Base-by-base conservation (phyloP, 2,113 vertebrate genomes). In the Fulica atra region DNA sequence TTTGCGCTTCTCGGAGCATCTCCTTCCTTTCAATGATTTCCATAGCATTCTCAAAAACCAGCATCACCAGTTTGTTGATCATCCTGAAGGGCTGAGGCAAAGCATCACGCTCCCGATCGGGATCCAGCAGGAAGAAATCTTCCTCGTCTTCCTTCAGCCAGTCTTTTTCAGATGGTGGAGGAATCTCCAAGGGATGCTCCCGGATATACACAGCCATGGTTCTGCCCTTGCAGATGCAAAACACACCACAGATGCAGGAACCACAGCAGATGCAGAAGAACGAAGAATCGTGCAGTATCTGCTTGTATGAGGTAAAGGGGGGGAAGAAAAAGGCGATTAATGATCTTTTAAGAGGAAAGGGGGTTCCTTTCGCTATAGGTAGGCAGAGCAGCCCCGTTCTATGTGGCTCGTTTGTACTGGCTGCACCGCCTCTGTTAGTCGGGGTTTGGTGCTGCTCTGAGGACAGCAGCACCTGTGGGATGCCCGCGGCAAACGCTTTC, bases 41-140 rank as follows among this genome's bases (percentile, higher is more conserved):
- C 98, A 98, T 98, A 2, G 97, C 90, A 18, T 40, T 81, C 26
- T 98, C 97, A 44, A 98, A 91, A 54, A 98, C 71, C 28, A 82
- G 64, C 80, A 94, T 93, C 93, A 98, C 86, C 76, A 98, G 81
- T 86, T 98, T 98, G 94, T 85, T 94, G 82, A 98, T 95, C 98
- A 98, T 98, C 63, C 98, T 96, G 42, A 97, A 93, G 7, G 98
- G 98, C 96, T 98, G 98, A 26, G 98, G 98, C 89, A 98, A 91
- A 6, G 12, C 83, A 53, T 98, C 97, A 21, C 53, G 7, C 31
- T 90, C 82, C 72, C 56, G 38, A 14, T 97, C 92, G 0, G 97
- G 95, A 80, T 98, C 98, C 50, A 63, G 92, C 82, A 98, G 88
- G 68, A 92, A 96, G 44, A 95, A 97, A 40, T 97, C 36, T n/a